These are phyloP conservation scores for Muscicapa adusta DNA, from an alignment of 2,113 vertebrate genomes.

Conservation along the genomic window DNA sequence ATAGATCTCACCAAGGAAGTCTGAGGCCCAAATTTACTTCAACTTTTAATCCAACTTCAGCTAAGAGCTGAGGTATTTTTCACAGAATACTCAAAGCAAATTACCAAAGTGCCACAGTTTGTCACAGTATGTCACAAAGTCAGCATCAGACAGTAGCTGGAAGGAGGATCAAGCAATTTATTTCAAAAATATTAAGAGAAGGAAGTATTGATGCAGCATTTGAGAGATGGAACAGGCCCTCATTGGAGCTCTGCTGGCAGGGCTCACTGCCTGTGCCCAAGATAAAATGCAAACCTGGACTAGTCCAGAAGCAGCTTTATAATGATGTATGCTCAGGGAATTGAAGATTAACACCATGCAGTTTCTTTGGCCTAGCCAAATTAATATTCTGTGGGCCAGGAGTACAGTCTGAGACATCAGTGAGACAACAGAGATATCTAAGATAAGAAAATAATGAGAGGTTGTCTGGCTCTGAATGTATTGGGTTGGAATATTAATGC, in stretches of 20 bases:
- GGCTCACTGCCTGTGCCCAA: not conserved
- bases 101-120: not conserved
- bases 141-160: not conserved
- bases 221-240: rapidly evolving
- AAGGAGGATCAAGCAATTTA: not conserved
- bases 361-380: not conserved
- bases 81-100: not conserved
- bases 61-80: not conserved
- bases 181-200: not conserved
- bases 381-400: not conserved
- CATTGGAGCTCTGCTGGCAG: not conserved
- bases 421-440: not conserved
- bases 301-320: not conserved
- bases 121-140: not conserved
- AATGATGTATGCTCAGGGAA: not conserved
- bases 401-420: not conserved
- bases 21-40: not conserved
- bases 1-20: too few relatives aligned
- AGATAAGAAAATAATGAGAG: not conserved
- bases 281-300: not conserved
- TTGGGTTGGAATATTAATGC: not conserved
- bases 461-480: not conserved
- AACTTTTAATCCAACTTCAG: not conserved
- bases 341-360: not conserved
- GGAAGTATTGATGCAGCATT: not conserved